Conservation (phyloP, 1,140 invertebrate genomes). For the Drosophila bipectinata region DNA sequence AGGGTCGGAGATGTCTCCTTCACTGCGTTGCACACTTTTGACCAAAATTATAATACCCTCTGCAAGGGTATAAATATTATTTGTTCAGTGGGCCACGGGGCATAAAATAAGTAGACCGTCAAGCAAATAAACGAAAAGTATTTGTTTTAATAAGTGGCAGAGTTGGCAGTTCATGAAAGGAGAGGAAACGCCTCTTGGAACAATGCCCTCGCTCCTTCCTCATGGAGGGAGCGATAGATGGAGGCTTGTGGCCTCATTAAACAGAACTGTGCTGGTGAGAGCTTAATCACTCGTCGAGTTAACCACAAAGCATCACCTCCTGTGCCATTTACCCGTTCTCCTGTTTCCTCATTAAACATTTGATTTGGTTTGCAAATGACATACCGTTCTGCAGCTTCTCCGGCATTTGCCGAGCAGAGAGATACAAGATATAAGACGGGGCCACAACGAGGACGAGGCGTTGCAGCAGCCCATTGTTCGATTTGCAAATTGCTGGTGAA, state of each 20-base stretch:
- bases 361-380: conserved; percentile 51
- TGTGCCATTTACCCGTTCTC: conserved; percentile 17
- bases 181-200: not conserved
- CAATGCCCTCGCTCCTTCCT: not conserved
- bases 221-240: no score
- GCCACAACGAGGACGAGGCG: not conserved
- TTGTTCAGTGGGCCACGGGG: not conserved
- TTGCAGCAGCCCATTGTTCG: conserved; percentile 26
- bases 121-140: conserved; percentile 25
- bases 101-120: not conserved
- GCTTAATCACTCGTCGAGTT: conserved; percentile 10
- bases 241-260: conserved; percentile 26
- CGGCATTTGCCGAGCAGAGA: not conserved
- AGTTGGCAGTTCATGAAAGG: not conserved
- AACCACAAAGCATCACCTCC: conserved; percentile 16
- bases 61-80: no score
- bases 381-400: not conserved
- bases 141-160: not conserved
- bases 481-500: conserved; percentile 35
- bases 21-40: no score
- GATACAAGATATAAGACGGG: not conserved
- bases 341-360: conserved; percentile 47
- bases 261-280: conserved; percentile 3
- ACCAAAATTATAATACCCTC: no score
- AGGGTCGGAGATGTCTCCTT: no score